Percentiles rank a stretch among this genome's conserved stretches.
phyloP scores from a whole-genome alignment of 1,140 invertebrate genomes.

The Papilio aristodemus region DNA sequence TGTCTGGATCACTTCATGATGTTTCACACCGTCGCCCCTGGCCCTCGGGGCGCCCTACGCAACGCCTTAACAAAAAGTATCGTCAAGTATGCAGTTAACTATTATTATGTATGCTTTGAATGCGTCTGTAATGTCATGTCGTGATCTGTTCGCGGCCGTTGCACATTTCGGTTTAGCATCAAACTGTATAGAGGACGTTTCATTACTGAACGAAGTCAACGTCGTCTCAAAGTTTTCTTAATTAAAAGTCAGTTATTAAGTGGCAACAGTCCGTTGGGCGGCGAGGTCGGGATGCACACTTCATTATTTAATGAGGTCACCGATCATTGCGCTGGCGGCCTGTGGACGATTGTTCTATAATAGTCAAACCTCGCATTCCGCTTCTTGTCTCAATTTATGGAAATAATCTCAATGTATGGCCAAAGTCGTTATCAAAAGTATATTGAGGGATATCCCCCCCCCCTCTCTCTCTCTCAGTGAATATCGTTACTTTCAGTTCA shows the following conservation, averaged over 20 bases:
- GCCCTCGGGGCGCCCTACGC: background rate
- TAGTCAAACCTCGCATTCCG: no score
- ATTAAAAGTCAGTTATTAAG: background rate
- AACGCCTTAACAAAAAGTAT: no score
- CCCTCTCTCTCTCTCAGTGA: no score
- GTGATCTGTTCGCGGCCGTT: no score
- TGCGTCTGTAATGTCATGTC: constrained; percentile 15
- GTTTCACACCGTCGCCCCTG: background rate
- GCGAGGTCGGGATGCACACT: constrained; percentile 7
- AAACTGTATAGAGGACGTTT: no score
- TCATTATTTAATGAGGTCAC: constrained; percentile 14
- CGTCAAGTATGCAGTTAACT: constrained; percentile 3
- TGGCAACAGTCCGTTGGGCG: background rate
- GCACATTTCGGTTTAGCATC: no score
- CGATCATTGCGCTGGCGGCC: background rate
- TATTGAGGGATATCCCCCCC: no score
- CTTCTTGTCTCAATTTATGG: no score
- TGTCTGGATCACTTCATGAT: background rate
- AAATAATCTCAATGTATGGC: no score
- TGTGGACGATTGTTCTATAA: no score
- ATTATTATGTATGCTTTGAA: background rate
- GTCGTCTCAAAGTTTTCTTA: background rate
- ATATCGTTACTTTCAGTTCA: no score
- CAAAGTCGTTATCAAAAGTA: no score
- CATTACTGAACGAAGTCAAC: background rate